Conservation (phyloP, 1,140 invertebrate genomes). For the Drosophila nigrodunni region DNA sequence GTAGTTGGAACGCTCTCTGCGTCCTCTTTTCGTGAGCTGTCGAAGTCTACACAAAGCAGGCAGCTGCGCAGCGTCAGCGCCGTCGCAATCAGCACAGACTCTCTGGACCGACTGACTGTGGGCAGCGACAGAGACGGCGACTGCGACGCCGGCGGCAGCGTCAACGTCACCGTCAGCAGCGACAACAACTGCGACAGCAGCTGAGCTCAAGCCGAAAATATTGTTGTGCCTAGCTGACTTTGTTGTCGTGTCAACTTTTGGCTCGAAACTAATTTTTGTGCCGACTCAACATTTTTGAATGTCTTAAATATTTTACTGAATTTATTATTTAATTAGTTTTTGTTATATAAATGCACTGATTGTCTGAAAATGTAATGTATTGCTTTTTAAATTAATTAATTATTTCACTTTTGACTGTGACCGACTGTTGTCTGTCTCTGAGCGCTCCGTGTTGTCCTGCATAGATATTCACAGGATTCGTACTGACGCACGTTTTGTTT, state of each 20-base stretch:
- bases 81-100: slow-evolving; percentile 20
- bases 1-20: slow-evolving; percentile 31
- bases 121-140: slow-evolving; percentile 21
- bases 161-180: neutral
- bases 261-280: neutral
- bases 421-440: slow-evolving; percentile 32
- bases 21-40: slow-evolving; percentile 3
- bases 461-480: slow-evolving; percentile 81
- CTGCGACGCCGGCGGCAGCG: slow-evolving; percentile 12
- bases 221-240: slow-evolving; percentile 46
- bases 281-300: neutral
- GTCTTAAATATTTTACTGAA: neutral
- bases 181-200: slow-evolving; percentile 29
- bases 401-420: slow-evolving; percentile 30
- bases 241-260: slow-evolving; percentile 22
- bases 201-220: slow-evolving; percentile 21
- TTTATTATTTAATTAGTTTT: slow-evolving; percentile 11
- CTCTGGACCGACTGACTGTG: neutral
- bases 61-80: slow-evolving; percentile 45
- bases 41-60: slow-evolving; percentile 42
- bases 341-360: neutral
- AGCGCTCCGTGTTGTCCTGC: slow-evolving; percentile 75
- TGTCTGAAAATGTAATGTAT: slow-evolving; percentile 1
- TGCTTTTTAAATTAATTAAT: neutral
- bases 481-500: slow-evolving; percentile 78